Base-by-base conservation (phyloP, 2,888 invertebrate genomes). In the Petrolisthes cinctipes region DNA sequence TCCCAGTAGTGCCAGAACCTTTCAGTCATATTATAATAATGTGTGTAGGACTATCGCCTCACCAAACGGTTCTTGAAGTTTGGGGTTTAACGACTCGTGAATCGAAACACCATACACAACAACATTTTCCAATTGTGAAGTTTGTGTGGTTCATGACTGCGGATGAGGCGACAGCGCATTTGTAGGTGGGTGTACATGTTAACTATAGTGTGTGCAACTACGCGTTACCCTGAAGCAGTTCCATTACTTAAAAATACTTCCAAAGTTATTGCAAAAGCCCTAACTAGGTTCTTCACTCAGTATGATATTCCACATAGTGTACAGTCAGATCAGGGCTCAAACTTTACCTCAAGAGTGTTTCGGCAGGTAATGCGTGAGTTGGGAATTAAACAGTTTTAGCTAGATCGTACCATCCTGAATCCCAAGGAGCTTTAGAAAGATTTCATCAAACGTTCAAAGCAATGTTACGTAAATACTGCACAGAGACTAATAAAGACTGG, bases 261-360 rank as follows among this genome's bases (percentile, higher is more conserved):
- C 0, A 83, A 83, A 23, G 76, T 76, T 57, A 61, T 83, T 9
- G 76, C 76, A 3, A 68, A 53, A 56, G 83, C 83, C 73, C 54
- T 83, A 0, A 83, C 54, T 51, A 83, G n/a, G 14, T 76, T 76
- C 23, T 84, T 78, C 51, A 76, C 66, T 17, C 84, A 78, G 1
- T 53, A 54, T 11, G 84, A 57, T 14, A 5, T 84, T 20, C 57
- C 78, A 2, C 4, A 23, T 5, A n/a, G 3, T 3, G 84, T 84
- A 37, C 84, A 84, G 66, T 84, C 84, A 61, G 78, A 84, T 20
- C 76, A 78, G 66, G 73, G 83, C 0, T 73, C 56, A 17, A 83
- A 83, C 57, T 83, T 83, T 56, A 83, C 83, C 11, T 83, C 57
- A 23, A 2, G 23, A 4, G 7, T 83, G 53, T 75, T 83, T 75